Evolutionary conservation across 2,797 vertebrate genomes (phyloP).

Genomic region (Loris lydekkerianus): DNA sequence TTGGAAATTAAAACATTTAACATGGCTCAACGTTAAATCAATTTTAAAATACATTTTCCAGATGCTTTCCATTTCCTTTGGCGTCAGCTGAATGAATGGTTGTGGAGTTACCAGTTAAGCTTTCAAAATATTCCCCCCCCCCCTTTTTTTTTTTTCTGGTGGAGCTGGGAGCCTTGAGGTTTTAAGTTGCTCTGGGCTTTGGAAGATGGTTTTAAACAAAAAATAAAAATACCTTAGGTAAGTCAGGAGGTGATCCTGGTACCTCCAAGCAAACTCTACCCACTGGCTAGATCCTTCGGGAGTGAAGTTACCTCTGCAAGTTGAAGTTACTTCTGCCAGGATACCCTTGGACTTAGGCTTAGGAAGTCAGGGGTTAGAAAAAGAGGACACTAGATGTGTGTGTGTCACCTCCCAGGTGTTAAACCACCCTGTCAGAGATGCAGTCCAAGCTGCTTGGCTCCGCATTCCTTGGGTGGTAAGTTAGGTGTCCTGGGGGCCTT

Average conservation of each 20-base stretch:
- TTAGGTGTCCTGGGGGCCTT: not conserved
- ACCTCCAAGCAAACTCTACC: not conserved
- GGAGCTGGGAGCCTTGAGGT: not conserved
- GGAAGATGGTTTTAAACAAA: constrained; percentile 40
- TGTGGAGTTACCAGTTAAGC: constrained; percentile 20
- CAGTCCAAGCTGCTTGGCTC: rapidly evolving
- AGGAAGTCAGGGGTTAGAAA: not conserved
- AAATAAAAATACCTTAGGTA: not conserved
- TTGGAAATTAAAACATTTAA: constrained; percentile 81
- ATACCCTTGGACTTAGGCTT: not conserved
- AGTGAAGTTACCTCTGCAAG: constrained; percentile 19
- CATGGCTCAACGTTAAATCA: constrained; percentile 73
- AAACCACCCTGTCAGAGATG: not conserved
- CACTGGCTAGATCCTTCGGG: not conserved
- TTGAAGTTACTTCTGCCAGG: not conserved
- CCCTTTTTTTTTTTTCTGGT: not conserved
- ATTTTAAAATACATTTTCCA: constrained; percentile 78
- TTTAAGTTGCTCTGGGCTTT: constrained; percentile 52
- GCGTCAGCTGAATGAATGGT: constrained; percentile 34
- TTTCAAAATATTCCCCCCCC: constrained; percentile 6
- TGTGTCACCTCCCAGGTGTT: no score
- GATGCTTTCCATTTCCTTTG: constrained; percentile 62
- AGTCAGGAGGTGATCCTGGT: not conserved
- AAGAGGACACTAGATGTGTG: not conserved
- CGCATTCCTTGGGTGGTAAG: not conserved